Evolutionary conservation across 2,888 invertebrate genomes (phyloP), one percentile per base, ranked within the genome.

Genomic region (Eilema depressum): DNA sequence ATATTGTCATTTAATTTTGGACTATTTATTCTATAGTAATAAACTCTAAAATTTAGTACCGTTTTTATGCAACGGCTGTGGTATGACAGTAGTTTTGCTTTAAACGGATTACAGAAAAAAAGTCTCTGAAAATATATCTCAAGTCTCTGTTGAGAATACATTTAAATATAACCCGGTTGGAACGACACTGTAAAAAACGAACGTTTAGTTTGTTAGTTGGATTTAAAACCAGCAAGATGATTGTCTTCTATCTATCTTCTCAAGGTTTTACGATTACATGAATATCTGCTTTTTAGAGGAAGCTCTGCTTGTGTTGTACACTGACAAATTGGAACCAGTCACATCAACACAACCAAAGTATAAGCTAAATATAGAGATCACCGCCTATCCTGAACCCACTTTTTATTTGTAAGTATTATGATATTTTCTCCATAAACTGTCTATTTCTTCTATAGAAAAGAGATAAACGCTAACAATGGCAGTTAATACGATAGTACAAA

Each of bases 321-420:
- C 56, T 25, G 57, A 57, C 23, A 66, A 33, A 57, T 10, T 0
- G 1, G 20, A 33, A 25, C 33, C 57, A 66, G 56, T 66, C 23
- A 57, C 33, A 3, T 37, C 23, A 10, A 37, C 57, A 12, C 66
- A 66, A 33, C 66, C 66, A 25, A 66, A 20, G 57, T 66, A 57
- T 2, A 71, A 59, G 28, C 57, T 88, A 25, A 63, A 59, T 28
- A 73, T 81, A 37, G 73, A 68, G 12, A 72, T 90, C 14, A n/a
- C 75, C 0, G 86, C 85, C 7, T 89, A 92, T 72, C 92, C 92
- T 2, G 71, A 67, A 12, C 84, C 88, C 0, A 78, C 69, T 20
- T 83, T 80, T 70, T 68, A 75, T 47, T 79, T 87, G 91, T 92
- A 83, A 89, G 91, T 90, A 83, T 79, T 56, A 63, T 17, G 7